These are phyloP conservation scores for Nestor notabilis DNA, from an alignment of 2,113 vertebrate genomes.

Conservation along the genomic window DNA sequence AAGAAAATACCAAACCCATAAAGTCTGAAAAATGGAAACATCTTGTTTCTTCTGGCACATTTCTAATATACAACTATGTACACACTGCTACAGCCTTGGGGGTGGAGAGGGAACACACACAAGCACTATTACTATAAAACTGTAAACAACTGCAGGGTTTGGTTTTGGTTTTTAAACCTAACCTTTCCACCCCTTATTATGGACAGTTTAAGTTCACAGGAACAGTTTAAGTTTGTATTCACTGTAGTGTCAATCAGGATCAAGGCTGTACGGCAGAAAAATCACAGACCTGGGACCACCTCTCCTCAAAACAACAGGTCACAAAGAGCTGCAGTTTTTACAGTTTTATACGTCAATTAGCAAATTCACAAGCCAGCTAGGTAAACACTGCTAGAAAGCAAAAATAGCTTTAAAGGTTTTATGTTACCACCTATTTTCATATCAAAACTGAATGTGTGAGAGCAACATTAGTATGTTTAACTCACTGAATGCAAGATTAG, in stretches of 20 bases:
- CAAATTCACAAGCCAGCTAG: constrained; percentile 78
- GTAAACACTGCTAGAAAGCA: constrained; percentile 78
- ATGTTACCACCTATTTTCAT: constrained; percentile 71
- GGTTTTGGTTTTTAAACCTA: constrained; percentile 25
- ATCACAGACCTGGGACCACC: constrained; percentile 1
- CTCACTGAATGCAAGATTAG: constrained; percentile 76
- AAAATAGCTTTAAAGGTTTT: constrained; percentile 76
- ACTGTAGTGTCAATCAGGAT: constrained; percentile 40
- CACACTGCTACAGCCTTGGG: constrained; percentile 52
- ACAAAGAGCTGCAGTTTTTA: constrained; percentile 73
- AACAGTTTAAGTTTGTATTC: constrained; percentile 3
- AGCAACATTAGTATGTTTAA: constrained; percentile 76
- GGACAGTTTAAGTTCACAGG: background rate
- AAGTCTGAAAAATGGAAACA: constrained; percentile 53
- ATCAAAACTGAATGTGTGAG: constrained; percentile 76
- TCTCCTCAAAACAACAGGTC: constrained; percentile 31
- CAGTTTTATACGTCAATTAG: constrained; percentile 73
- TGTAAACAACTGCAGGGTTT: constrained; percentile 66
- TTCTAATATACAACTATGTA: constrained; percentile 70
- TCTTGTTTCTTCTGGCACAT: constrained; percentile 59
- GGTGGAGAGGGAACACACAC: constrained; percentile 32
- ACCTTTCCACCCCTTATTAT: constrained; percentile 31
- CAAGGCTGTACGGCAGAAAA: constrained; percentile 9
- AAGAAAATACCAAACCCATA: constrained; percentile 58
- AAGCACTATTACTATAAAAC: constrained; percentile 71